Evolutionary conservation across 1,140 invertebrate genomes (phyloP).

Genomic region (Musca vetustissima): DNA sequence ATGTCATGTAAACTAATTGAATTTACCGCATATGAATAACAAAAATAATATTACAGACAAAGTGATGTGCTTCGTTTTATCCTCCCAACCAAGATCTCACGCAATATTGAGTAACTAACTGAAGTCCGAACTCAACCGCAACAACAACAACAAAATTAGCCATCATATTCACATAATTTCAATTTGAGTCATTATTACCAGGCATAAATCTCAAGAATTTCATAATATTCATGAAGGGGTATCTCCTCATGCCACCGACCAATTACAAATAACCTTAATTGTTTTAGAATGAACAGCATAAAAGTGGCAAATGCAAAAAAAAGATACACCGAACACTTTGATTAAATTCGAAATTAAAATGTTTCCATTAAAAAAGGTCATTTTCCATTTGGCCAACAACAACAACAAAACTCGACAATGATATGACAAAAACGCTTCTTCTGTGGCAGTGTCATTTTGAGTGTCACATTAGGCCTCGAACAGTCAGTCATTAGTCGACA

Average conservation of each 20-base stretch:
- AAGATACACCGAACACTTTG: neutral
- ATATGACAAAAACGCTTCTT: slow-evolving; percentile 10
- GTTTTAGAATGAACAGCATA: slow-evolving; percentile 9
- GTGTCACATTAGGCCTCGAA: too few relatives aligned
- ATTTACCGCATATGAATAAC: slow-evolving; percentile 10
- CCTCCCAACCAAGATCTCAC: slow-evolving; percentile 3
- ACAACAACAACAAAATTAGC: neutral
- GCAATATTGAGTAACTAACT: neutral
- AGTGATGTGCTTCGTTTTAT: neutral
- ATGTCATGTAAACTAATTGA: slow-evolving; percentile 22
- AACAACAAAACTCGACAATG: neutral
- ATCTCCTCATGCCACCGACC: neutral
- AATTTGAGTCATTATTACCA: slow-evolving; percentile 20
- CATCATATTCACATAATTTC: slow-evolving; percentile 14
- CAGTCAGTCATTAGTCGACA: neutral
- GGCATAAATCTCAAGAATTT: slow-evolving; percentile 20
- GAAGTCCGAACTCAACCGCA: neutral
- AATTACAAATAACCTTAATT: slow-evolving; percentile 8
- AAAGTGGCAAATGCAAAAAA: neutral
- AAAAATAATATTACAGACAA: neutral
- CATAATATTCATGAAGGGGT: neutral
- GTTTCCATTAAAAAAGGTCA: slow-evolving; percentile 20
- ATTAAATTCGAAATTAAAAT: slow-evolving; percentile 21
- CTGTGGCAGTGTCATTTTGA: neutral
- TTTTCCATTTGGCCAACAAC: neutral